Conservation (phyloP, 2,888 invertebrate species). For the Helleia helle region DNA sequence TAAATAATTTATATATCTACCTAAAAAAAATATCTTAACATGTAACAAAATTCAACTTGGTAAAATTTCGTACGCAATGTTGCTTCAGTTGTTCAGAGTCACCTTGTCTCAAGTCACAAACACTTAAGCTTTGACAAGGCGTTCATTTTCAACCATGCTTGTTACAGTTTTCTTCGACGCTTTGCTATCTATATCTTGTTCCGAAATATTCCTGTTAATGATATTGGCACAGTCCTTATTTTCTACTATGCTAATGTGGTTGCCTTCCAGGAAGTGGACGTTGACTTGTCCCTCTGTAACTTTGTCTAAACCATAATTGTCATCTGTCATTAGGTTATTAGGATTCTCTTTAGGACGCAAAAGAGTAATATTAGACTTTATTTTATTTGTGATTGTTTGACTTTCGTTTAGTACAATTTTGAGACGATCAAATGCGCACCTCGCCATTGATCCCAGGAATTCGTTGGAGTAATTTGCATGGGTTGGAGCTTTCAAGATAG, state of each 20-base stretch:
- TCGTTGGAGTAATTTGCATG: constrained; percentile 49
- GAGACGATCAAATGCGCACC: constrained; percentile 62
- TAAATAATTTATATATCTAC: not conserved
- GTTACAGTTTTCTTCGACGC: constrained; percentile 41
- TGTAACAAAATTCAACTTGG: too few species aligned
- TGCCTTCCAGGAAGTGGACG: constrained; percentile 80
- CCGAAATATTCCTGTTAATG: constrained; percentile 27
- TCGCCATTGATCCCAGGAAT: constrained; percentile 37
- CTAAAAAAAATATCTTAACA: too few species aligned
- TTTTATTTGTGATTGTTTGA: constrained; percentile 42
- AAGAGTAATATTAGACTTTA: constrained; percentile 75
- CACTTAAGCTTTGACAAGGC: constrained; percentile 33
- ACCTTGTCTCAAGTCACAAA: too few species aligned
- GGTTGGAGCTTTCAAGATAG: constrained; percentile 46
- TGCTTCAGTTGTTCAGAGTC: too few species aligned
- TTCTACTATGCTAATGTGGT: constrained; percentile 80
- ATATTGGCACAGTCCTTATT: constrained; percentile 76
- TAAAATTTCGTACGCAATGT: too few species aligned
- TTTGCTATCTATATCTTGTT: constrained; percentile 34
- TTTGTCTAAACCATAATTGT: constrained; percentile 79
- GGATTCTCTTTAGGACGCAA: constrained; percentile 76
- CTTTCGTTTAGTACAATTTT: constrained; percentile 67
- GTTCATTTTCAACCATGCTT: constrained; percentile 48
- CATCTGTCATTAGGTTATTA: constrained; percentile 64
- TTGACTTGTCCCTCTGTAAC: constrained; percentile 71